phyloP scores from a whole-genome alignment of 2,797 vertebrate genomes.

The Parauchenoglanis punctatus region DNA sequence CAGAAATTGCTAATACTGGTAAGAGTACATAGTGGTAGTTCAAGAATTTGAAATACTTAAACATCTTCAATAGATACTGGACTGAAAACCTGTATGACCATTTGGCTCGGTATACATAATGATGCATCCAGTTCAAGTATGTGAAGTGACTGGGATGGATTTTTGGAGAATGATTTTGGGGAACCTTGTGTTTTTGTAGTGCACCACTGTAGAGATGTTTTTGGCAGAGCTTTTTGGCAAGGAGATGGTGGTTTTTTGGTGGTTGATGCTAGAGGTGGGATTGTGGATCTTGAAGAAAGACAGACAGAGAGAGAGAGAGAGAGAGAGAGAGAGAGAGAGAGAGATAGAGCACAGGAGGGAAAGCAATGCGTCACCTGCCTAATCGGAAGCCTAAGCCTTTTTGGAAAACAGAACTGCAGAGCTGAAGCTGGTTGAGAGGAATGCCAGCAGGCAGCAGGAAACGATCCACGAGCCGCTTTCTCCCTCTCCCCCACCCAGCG shows the following conservation, averaged over 20 bases:
- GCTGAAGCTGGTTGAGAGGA: slow-evolving; percentile 52
- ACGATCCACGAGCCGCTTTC: slow-evolving; percentile 51
- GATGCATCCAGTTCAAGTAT: slow-evolving; percentile 7
- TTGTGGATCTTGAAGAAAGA: slow-evolving; percentile 10
- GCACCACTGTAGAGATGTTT: slow-evolving; percentile 22
- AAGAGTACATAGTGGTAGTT: neutral
- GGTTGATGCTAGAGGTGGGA: slow-evolving; percentile 9
- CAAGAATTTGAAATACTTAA: neutral
- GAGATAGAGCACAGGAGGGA: slow-evolving; percentile 29
- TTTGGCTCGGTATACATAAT: slow-evolving; percentile 3
- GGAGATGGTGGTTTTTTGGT: neutral
- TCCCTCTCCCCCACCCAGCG: slow-evolving; percentile 66
- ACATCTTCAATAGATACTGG: slow-evolving; percentile 4
- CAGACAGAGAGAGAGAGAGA: slow-evolving; percentile 18
- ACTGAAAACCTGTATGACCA: neutral
- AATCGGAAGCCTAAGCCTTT: slow-evolving; percentile 20
- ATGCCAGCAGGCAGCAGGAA: slow-evolving; percentile 71
- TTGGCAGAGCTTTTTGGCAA: slow-evolving; percentile 34
- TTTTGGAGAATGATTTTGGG: slow-evolving; percentile 13
- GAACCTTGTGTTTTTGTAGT: slow-evolving; percentile 17
- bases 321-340: slow-evolving; percentile 19
- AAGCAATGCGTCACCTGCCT: slow-evolving; percentile 31
- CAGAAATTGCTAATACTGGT: neutral
- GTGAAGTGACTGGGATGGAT: slow-evolving; percentile 21
- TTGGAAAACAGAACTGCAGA: slow-evolving; percentile 24